A percentile compares a stretch with the other conserved stretches of the same genome.
Conservation (phyloP, 1,140 invertebrate species). For the Linepithema humile region DNA sequence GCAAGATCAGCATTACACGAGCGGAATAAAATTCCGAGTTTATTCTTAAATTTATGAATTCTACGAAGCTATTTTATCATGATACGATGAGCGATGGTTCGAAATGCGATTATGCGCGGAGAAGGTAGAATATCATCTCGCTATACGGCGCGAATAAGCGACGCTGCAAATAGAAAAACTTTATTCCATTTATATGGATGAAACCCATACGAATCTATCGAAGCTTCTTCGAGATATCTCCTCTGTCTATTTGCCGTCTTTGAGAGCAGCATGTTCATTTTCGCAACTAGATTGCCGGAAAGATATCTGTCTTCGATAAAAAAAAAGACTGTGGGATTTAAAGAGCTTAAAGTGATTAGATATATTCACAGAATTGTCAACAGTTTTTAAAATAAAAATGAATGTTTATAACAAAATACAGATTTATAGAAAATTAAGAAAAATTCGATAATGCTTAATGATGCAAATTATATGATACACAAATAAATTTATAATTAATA, state of each 20-base stretch:
- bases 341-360: background rate
- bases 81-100: background rate
- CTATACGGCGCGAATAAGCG: background rate
- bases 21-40: background rate
- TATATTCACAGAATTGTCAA: slow-evolving; percentile 7
- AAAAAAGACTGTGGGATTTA: background rate
- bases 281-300: background rate
- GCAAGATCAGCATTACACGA: background rate
- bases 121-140: background rate
- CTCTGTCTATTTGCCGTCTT: slow-evolving; percentile 11
- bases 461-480: background rate
- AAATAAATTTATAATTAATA: background rate
- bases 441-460: background rate
- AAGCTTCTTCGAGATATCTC: background rate
- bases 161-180: slow-evolving; percentile 19
- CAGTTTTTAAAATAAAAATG: background rate
- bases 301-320: background rate
- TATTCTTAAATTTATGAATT: background rate
- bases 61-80: background rate
- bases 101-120: background rate
- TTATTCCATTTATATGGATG: slow-evolving; percentile 4
- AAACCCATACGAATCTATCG: background rate
- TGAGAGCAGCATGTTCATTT: background rate
- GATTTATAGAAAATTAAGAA: background rate
- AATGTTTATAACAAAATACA: background rate